Conservation (phyloP, 2,888 invertebrate genomes). For the Leptinotarsa peninsularis region DNA sequence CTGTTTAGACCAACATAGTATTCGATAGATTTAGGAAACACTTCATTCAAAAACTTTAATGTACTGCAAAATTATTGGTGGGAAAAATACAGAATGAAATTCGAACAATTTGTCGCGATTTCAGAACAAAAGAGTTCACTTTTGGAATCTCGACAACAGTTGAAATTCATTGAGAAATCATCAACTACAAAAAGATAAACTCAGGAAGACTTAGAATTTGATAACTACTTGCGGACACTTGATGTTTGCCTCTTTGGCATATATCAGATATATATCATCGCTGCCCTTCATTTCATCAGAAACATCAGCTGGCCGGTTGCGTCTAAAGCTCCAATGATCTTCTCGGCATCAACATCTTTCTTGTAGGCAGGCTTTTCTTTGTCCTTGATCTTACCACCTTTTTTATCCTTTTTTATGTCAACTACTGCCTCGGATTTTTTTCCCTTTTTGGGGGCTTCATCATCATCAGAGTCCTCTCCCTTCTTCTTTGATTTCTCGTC, state of each 20-base stretch:
- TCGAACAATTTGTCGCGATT: background rate
- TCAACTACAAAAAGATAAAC: background rate
- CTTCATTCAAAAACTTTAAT: background rate
- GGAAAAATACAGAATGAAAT: background rate
- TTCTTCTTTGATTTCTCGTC: constrained; percentile 35
- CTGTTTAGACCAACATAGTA: background rate
- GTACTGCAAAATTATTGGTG: background rate
- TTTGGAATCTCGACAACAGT: background rate
- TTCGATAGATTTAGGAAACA: no score
- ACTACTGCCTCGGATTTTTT: constrained; percentile 49
- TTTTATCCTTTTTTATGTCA: constrained; percentile 46
- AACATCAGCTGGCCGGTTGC: constrained; percentile 88
- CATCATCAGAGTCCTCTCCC: constrained; percentile 50
- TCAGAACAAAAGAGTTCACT: background rate
- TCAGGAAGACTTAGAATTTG: constrained; percentile 77
- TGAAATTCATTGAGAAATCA: background rate
- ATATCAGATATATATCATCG: constrained; percentile 94
- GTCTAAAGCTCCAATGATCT: constrained; percentile 87
- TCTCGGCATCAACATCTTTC: constrained; percentile 84
- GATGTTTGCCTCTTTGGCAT: constrained; percentile 89
- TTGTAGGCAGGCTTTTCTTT: constrained; percentile 77
- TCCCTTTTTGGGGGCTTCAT: constrained; percentile 50
- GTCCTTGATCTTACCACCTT: constrained; percentile 37
- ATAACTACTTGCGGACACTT: constrained; percentile 96
- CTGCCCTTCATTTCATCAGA: constrained; percentile 93